These are phyloP conservation scores for Burhinus oedicnemus DNA, from an alignment of 2,113 vertebrate genomes.

Conservation along the genomic window DNA sequence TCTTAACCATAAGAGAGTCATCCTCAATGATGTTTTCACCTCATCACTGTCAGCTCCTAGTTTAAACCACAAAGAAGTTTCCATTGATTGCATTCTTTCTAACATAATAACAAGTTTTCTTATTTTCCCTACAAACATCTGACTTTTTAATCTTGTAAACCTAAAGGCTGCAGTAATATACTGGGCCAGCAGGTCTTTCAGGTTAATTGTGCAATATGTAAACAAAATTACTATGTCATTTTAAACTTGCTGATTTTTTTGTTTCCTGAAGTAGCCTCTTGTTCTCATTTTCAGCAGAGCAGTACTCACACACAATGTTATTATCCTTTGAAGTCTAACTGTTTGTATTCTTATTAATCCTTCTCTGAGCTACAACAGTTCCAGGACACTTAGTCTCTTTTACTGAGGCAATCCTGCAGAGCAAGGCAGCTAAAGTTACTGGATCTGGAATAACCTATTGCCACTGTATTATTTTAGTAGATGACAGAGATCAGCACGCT, in stretches of 20 bases:
- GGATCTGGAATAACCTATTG: conserved; percentile 11
- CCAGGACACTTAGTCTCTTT: neutral
- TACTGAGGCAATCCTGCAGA: neutral
- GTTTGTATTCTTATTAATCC: conserved; percentile 20
- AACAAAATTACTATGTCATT: conserved; percentile 15
- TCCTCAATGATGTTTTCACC: neutral
- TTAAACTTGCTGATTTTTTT: conserved; percentile 21
- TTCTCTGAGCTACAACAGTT: conserved; percentile 10
- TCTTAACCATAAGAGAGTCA: neutral
- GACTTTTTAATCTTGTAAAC: neutral
- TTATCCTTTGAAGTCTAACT: conserved; percentile 35
- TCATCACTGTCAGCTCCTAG: neutral
- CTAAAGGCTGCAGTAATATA: neutral
- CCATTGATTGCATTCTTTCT: neutral
- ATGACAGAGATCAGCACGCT: accelerated
- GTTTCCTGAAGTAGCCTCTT: conserved; percentile 23
- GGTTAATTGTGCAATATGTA: conserved; percentile 48
- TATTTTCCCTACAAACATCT: neutral
- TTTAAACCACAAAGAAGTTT: neutral
- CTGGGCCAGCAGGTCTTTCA: conserved; percentile 46
- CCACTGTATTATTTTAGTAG: neutral
- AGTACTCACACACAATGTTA: neutral
- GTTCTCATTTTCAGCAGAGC: neutral
- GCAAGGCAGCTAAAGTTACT: neutral
- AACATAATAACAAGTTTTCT: neutral